Evolutionary conservation across 2,888 invertebrate species (phyloP).

Genomic region (Pristionchus maxplancki): DNA sequence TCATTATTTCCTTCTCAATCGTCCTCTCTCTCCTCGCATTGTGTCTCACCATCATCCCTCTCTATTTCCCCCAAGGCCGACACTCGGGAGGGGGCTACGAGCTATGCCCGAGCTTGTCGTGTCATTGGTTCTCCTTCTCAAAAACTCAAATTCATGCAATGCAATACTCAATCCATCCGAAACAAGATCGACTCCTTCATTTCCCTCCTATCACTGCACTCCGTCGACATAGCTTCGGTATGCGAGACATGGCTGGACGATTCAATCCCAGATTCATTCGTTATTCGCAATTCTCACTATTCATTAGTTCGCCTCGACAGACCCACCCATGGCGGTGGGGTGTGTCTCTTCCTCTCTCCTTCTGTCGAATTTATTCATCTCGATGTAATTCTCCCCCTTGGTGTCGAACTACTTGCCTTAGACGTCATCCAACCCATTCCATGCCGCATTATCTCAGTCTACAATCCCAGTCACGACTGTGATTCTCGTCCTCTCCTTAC

Average conservation of each 20-base stretch:
- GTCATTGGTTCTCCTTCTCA: too few relatives aligned
- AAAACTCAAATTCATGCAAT: too few relatives aligned
- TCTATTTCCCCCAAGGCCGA: too few relatives aligned
- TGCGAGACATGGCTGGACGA: neutral
- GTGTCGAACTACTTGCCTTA: neutral
- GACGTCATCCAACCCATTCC: neutral
- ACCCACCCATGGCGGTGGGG: constrained; percentile 14
- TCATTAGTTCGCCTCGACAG: neutral
- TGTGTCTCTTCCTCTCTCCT: neutral
- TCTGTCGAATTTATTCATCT: neutral
- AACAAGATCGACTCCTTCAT: too few relatives aligned
- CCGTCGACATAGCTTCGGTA: neutral
- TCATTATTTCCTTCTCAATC: neutral
- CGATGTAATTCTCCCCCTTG: neutral
- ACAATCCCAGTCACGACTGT: constrained; percentile 9
- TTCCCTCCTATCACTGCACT: too few relatives aligned
- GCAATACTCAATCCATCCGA: too few relatives aligned
- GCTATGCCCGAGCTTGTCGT: too few relatives aligned
- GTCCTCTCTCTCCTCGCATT: too few relatives aligned
- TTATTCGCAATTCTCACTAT: neutral
- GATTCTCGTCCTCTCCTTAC: neutral
- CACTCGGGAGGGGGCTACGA: too few relatives aligned
- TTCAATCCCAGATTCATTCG: neutral
- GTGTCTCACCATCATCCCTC: too few relatives aligned
- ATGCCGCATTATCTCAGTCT: neutral